A percentile compares a stretch with the other conserved stretches of the same genome.
Conservation (phyloP, 2,113 vertebrate genomes). For the Antechinus flavipes region DNA sequence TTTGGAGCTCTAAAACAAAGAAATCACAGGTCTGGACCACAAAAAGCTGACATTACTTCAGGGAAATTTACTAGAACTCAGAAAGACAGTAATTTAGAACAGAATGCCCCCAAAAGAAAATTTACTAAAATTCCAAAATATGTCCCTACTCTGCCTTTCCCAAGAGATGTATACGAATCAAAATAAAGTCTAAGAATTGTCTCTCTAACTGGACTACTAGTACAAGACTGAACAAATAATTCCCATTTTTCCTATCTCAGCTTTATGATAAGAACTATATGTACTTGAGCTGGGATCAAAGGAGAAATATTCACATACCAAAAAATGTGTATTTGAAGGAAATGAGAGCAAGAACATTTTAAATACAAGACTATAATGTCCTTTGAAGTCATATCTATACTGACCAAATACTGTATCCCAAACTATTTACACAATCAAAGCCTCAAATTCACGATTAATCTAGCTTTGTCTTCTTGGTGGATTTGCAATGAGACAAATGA, state of each 20-base stretch:
- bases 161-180: background rate
- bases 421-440: background rate
- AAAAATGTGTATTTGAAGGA: background rate
- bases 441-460: background rate
- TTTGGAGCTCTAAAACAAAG: background rate
- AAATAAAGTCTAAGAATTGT: background rate
- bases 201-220: fast-evolving
- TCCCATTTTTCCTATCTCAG: background rate
- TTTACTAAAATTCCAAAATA: background rate
- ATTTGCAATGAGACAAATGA: background rate
- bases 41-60: fast-evolving
- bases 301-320: background rate
- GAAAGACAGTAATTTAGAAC: background rate
- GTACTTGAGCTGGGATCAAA: background rate
- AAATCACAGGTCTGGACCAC: background rate
- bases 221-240: background rate
- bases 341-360: background rate
- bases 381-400: background rate
- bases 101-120: background rate
- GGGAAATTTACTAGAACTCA: background rate
- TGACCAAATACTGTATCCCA: background rate
- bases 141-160: background rate
- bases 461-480: background rate
- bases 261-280: background rate
- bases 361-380: background rate